Evolutionary conservation across 1,140 invertebrate species (phyloP), one percentile per base, ranked within the genome.

Genomic region (Calliphora vicina): DNA sequence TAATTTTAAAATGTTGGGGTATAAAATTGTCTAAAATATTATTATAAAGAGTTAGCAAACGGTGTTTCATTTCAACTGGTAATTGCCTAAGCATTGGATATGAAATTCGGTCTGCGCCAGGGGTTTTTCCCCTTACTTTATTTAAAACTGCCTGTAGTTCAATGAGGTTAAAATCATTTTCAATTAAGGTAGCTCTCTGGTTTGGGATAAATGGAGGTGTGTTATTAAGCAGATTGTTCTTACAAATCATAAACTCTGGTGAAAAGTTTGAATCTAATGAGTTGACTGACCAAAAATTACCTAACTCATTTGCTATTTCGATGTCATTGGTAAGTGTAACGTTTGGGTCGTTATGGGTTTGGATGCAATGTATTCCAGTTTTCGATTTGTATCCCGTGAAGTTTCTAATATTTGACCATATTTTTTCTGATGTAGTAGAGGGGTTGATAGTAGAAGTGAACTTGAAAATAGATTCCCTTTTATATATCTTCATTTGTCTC

Each of bases 51-150:
- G 13, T 73, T 43, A 82, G 20, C 15, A 45, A 23, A 23, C 71
- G 27, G 12, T 42, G 13, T 43, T 42, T 20, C 23, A 27, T 17
- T 26, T 8, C 4, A 10, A 29, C 13, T 74, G 12, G 42, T 13
- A 35, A 26, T 20, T n/a, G 1, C n/a, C 42, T 42, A 74, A 73
- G 20, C 42, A 82, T 82, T 12, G 71, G 23, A 12, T 43, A 45
- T 5, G 29, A 74, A 23, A 57, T 74, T 42, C 27, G 5, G 27
- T 82, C 25, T n/a, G 0, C 5, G 3, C 43, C 43, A 61, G 80
- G 80, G 3, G 80, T 73, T 74, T 73, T 72, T 15, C 67, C 81
- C 45, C 45, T 82, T 42, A 74, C n/a, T 35, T 23, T 74, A n/a
- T 20, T 35, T 35, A 82, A 45, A 17, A 17, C 61, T 4, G 20